Conservation (phyloP, 30 jellyfish, hydroid and myxozoan genomes). For the Phacellophora camtschatica region DNA sequence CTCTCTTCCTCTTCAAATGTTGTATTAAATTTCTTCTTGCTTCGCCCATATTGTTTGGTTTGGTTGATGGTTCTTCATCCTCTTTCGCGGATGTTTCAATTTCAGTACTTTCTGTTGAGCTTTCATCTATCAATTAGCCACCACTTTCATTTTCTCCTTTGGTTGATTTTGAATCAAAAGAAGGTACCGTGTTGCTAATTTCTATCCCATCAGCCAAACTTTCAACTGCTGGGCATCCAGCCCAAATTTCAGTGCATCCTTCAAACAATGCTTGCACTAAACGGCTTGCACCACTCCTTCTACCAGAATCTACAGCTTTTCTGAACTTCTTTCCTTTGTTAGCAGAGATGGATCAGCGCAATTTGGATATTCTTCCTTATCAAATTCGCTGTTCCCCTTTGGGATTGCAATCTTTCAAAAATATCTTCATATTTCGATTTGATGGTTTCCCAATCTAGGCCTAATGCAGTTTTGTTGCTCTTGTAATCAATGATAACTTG, state of each 20-base stretch:
- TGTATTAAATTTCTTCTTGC: constrained; percentile 4
- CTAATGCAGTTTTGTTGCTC: background rate
- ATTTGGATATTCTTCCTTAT: background rate
- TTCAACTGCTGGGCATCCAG: constrained; percentile 34
- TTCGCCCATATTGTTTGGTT: too few species aligned
- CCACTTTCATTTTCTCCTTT: too few species aligned
- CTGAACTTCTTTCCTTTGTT: constrained; percentile 20
- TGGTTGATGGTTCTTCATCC: too few species aligned
- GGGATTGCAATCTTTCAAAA: background rate
- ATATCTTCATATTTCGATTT: background rate
- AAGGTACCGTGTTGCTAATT: too few species aligned
- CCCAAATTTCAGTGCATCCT: constrained; percentile 14
- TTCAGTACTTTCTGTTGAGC: too few species aligned
- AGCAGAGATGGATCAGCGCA: background rate
- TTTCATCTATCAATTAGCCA: too few species aligned
- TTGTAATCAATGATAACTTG: background rate
- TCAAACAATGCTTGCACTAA: background rate
- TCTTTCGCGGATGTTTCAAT: too few species aligned
- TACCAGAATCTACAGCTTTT: constrained; percentile 18
- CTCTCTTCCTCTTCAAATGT: constrained; percentile 6
- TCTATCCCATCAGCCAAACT: constrained; percentile 12
- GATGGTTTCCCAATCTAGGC: constrained; percentile 30
- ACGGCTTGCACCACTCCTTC: constrained; percentile 23
- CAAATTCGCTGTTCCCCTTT: background rate
- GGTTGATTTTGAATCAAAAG: too few species aligned